Base-by-base conservation (phyloP, 2,797 vertebrate species). In the Danio choprae region DNA sequence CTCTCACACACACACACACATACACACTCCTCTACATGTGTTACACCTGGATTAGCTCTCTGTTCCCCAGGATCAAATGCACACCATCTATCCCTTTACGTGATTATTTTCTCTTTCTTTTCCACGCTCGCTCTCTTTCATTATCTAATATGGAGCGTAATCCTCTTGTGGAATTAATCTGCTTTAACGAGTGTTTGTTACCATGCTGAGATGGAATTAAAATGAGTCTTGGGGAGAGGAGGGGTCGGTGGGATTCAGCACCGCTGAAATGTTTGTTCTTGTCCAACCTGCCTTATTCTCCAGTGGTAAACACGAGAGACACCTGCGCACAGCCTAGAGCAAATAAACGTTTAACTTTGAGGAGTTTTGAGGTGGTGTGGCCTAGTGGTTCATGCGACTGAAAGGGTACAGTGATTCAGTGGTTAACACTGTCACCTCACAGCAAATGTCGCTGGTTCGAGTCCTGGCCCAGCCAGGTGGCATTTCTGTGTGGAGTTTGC, bases 141-240 rank as follows among this genome's bases (percentile, higher is more conserved):
- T 92, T 91, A 90, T 92, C 87, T 90, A 88, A 90, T 90, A 88
- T 82, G 80, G 88, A 86, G 86, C 84, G 82, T 93, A 92, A 93
- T 93, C 91, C 92, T 93, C 91, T 92, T 90, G 90, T 92, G 88
- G 88, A 90, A 92, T 93, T 92, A 92, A 93, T 92, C 92, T 91
- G 86, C 81, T 92, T 90, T 92, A 90, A 91, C 90, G 86, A 91
- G 90, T 80, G 76, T 91, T 92, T 90, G 89, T 91, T 89, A 88
- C 87, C 86, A 87, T 65, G 87, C 88, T 88, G 88, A 86, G 86
- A 90, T 88, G 83, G 89, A 92, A 91, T 91, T 91, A 92, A 89
- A 88, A 82, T 70, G 80, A 79, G 48, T 71, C 74, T 79, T 62
- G 7, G 70, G 60, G 80, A 78, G 55, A 70, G 59, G 63, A 22